phyloP scores from a whole-genome alignment of 1,140 invertebrate genomes.

The Drosophila melanica region DNA sequence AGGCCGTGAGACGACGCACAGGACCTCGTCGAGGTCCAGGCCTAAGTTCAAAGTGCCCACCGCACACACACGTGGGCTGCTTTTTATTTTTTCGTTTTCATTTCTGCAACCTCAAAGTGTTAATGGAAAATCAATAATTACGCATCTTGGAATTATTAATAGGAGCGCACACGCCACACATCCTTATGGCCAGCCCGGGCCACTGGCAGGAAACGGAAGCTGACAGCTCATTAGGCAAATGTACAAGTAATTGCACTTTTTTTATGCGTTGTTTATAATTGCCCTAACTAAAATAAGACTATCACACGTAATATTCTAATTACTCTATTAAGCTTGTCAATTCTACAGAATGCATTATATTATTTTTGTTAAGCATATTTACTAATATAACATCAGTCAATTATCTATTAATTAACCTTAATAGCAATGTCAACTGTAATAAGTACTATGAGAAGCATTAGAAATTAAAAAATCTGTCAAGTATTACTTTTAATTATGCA shows the following conservation, averaged over 20 bases:
- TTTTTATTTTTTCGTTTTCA: slow-evolving; percentile 35
- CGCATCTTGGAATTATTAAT: slow-evolving; percentile 83
- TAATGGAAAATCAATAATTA: slow-evolving; percentile 83
- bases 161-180: slow-evolving; percentile 36
- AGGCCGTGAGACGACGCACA: slow-evolving; percentile 56
- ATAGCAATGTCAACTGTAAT: not conserved
- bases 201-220: not conserved
- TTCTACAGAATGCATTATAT: not conserved
- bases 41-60: slow-evolving; percentile 74
- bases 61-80: slow-evolving; percentile 57
- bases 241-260: slow-evolving; percentile 12
- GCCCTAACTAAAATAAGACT: not conserved
- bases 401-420: not conserved
- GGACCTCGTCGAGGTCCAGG: slow-evolving; percentile 53
- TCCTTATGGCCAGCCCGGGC: slow-evolving; percentile 3
- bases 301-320: not conserved
- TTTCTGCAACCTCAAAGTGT: slow-evolving; percentile 67
- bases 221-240: slow-evolving; percentile 17
- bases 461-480: no score
- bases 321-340: not conserved
- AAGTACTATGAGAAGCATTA: no score
- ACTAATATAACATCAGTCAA: not conserved
- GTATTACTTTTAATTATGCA: no score
- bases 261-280: not conserved
- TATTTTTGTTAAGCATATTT: not conserved